phyloP scores from a whole-genome alignment of 23 tunicate genomes.

The Oikopleura vanhoeffeni region DNA sequence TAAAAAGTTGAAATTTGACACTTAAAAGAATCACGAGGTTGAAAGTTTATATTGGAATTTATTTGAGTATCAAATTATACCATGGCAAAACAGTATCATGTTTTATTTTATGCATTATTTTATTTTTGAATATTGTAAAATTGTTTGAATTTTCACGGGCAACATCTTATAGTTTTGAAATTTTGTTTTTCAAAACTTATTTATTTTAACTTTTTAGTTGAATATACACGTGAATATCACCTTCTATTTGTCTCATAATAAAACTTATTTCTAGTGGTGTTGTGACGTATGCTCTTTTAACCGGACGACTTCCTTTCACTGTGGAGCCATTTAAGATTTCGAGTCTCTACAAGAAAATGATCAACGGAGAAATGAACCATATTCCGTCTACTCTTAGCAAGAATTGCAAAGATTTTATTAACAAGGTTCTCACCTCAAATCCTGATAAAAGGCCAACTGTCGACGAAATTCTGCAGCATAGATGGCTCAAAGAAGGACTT shows the following conservation, averaged over 20 bases:
- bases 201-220: neutral
- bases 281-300: conserved; percentile 74
- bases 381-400: conserved; percentile 27
- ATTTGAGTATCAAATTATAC: too few species aligned
- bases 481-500: conserved; percentile 27
- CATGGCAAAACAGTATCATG: too few species aligned
- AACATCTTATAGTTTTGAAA: neutral
- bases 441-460: conserved; percentile 40
- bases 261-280: conserved; percentile 42
- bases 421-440: conserved; percentile 36
- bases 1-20: too few species aligned
- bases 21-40: too few species aligned
- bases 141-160: too few species aligned
- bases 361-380: conserved; percentile 74
- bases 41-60: too few species aligned
- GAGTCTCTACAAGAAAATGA: conserved; percentile 63
- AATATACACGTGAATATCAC: neutral
- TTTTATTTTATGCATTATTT: too few species aligned
- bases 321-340: conserved; percentile 82
- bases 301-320: conserved; percentile 84
- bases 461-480: conserved; percentile 34
- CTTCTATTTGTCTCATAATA: neutral
- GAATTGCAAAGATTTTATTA: conserved; percentile 37
- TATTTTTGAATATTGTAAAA: too few species aligned
- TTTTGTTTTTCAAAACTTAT: neutral